Evolutionary conservation across 1,140 invertebrate genomes (phyloP).

Genomic region (Meteorus sp.): DNA sequence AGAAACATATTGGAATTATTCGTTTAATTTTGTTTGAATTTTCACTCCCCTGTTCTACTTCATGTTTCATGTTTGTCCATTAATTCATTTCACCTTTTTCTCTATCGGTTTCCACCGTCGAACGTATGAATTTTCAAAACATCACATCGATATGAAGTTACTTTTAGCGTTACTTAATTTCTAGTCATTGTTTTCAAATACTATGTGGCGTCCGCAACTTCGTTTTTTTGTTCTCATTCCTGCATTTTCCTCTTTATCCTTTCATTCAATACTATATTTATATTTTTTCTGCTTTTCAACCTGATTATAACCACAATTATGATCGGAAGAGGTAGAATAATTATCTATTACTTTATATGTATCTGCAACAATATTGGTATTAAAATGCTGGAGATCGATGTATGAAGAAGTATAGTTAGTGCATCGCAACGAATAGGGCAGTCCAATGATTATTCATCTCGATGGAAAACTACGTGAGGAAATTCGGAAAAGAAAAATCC

Average conservation of each 20-base stretch:
- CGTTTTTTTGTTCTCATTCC: slow-evolving; percentile 11
- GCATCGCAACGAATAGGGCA: too few relatives aligned
- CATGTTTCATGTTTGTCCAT: slow-evolving; percentile 33
- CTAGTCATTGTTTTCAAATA: slow-evolving; percentile 29
- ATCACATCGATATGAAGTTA: slow-evolving; percentile 27
- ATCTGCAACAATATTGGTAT: too few relatives aligned
- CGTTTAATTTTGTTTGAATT: slow-evolving; percentile 31
- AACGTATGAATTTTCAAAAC: slow-evolving; percentile 4
- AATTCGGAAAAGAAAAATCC: too few relatives aligned
- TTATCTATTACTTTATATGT: too few relatives aligned
- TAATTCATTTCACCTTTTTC: slow-evolving; percentile 22
- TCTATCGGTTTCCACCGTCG: slow-evolving; percentile 1
- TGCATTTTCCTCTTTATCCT: not conserved
- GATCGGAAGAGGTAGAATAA: not conserved
- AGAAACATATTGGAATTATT: slow-evolving; percentile 43
- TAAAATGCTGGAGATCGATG: too few relatives aligned
- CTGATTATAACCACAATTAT: not conserved
- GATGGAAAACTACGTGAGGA: too few relatives aligned
- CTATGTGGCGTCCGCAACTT: slow-evolving; percentile 34
- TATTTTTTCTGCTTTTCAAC: not conserved
- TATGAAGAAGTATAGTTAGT: too few relatives aligned
- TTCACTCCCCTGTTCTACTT: slow-evolving; percentile 36
- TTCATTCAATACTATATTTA: not conserved
- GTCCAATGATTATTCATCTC: too few relatives aligned
- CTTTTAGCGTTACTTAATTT: slow-evolving; percentile 13